A percentile compares a stretch with the other conserved stretches of the same genome.
Evolutionary conservation across 2,797 vertebrate species (phyloP).

Genomic region (Leucoraja ocellata): DNA sequence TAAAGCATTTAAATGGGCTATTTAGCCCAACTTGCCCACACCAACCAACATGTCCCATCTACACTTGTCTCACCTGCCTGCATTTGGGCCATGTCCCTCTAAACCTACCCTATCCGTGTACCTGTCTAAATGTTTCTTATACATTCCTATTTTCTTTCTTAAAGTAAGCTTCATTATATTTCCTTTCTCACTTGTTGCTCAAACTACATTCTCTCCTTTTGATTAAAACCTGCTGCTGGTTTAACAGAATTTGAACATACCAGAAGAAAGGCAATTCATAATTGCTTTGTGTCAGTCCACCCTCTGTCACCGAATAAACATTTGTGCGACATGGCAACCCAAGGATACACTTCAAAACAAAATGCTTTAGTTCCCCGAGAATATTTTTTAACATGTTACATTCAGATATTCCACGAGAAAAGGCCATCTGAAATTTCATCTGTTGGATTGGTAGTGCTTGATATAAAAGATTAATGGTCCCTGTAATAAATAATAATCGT

Average conservation of each 20-base stretch:
- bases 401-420: neutral
- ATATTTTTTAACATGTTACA: neutral
- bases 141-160: neutral
- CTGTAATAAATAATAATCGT: conserved; percentile 29
- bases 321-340: neutral
- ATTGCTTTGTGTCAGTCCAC: neutral
- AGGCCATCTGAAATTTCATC: conserved; percentile 14
- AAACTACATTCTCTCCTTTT: neutral
- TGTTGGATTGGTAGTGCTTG: neutral
- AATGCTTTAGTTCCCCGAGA: neutral
- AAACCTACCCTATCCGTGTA: too few species aligned
- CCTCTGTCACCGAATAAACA: conserved; percentile 14
- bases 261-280: neutral
- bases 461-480: conserved; percentile 24
- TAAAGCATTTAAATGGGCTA: too few species aligned
- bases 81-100: too few species aligned
- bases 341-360: conserved; percentile 25
- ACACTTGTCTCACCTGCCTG: too few species aligned
- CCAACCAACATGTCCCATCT: too few species aligned
- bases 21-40: too few species aligned
- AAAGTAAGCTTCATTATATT: neutral
- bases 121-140: too few species aligned
- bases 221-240: neutral
- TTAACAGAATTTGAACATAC: neutral
- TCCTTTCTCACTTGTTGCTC: neutral